Evolutionary conservation across 1,140 invertebrate species (phyloP), one percentile per base, ranked within the genome.

Genomic region (Oppia nitens): DNA sequence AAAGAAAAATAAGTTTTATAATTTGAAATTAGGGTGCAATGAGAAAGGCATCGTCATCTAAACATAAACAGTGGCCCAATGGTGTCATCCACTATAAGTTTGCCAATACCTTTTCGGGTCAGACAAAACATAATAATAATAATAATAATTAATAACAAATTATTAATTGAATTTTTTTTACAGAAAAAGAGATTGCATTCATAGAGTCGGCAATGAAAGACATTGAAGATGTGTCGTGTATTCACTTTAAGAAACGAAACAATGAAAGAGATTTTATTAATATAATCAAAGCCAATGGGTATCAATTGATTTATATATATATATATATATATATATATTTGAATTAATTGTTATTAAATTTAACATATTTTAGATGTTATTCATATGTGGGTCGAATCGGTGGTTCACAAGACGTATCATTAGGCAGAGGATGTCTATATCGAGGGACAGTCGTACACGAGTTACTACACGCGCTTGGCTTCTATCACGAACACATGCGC

Each of bases 401-500:
- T 40, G 32, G 32, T 17, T 40, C 6, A 9, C 32, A 40, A 40
- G 32, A 40, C 32, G 6, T 40, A 40, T 63, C 63, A 12, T 47
- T 65, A 0, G 63, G 61, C 45, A 23, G n/a, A 29, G 63, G 62
- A 9, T 67, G 66, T 23, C 47, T 60, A 6, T 25, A 25, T 3
- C 24, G 58, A 2, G 62, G 62, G 24, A 56, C 47, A 2, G 71
- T 72, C 47, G 65, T 72, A 47, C 71, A 73, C 51, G 70, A 72
- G 57, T 60, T 73, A 60, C 69, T 69, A 61, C 70, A 71, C 54
- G 69, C 66, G 14, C 63, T 70, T 24, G 70, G 70, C 6, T 71
- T 71, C 49, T 73, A 71, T 55, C 70, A 71, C 50, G 71, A 73
- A 45, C 70, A 71, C 47, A 69, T 67, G 2, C 61, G 70, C 32